These are phyloP conservation scores for Heliconius erato DNA, from an alignment of 2,888 invertebrate genomes.

Conservation along the genomic window DNA sequence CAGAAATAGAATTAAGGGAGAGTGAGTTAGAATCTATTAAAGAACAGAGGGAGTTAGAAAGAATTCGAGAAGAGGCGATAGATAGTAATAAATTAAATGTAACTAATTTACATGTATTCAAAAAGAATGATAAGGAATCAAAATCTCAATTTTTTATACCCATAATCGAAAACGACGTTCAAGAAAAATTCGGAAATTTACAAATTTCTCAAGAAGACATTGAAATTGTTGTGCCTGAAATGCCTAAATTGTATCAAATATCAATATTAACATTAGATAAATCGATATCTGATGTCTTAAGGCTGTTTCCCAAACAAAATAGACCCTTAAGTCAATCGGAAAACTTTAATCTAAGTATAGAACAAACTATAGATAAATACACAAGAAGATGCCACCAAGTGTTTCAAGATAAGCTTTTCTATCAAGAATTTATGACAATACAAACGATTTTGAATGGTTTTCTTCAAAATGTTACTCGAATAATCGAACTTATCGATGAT, in stretches of 20 bases:
- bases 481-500: slow-evolving; percentile 70
- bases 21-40: slow-evolving; percentile 68
- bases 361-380: slow-evolving; percentile 81
- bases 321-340: slow-evolving; percentile 82
- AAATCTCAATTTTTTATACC: slow-evolving; percentile 83
- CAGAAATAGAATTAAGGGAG: slow-evolving; percentile 73
- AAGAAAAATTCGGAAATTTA: slow-evolving; percentile 75
- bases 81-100: slow-evolving; percentile 80
- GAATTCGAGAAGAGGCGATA: slow-evolving; percentile 69
- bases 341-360: slow-evolving; percentile 74
- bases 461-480: slow-evolving; percentile 66
- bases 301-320: slow-evolving; percentile 80
- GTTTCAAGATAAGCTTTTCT: slow-evolving; percentile 81
- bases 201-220: slow-evolving; percentile 74
- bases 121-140: slow-evolving; percentile 77
- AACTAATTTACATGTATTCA: slow-evolving; percentile 77
- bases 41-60: slow-evolving; percentile 65
- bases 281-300: slow-evolving; percentile 71
- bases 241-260: slow-evolving; percentile 71
- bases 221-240: slow-evolving; percentile 71
- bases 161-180: slow-evolving; percentile 69
- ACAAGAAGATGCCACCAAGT: slow-evolving; percentile 82
- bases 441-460: slow-evolving; percentile 75
- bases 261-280: slow-evolving; percentile 72
- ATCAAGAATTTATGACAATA: slow-evolving; percentile 76